These are phyloP conservation scores for Drosophila mercatorum DNA, from an alignment of 2,888 invertebrate genomes.

Conservation along the genomic window DNA sequence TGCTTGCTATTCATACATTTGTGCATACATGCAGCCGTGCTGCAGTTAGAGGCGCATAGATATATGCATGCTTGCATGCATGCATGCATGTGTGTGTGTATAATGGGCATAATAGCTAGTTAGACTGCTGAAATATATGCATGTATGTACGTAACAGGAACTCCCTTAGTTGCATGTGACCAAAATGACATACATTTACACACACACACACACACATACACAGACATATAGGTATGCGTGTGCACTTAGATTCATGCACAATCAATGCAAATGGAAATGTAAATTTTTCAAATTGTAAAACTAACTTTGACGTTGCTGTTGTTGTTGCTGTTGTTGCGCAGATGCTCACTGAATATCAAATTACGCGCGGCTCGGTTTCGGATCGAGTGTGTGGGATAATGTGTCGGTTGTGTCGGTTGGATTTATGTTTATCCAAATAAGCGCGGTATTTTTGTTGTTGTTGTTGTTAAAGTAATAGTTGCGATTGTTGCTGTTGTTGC, in stretches of 20 bases:
- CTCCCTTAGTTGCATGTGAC: conserved; percentile 65
- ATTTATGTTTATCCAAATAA: conserved; percentile 73
- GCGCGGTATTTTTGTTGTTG: conserved; percentile 60
- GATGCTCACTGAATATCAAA: conserved; percentile 78
- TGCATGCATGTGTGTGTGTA: conserved; percentile 20
- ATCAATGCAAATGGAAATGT: conserved; percentile 80
- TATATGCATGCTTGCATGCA: background rate
- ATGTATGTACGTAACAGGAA: conserved; percentile 63
- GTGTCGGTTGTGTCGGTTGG: conserved; percentile 53
- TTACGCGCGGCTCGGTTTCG: conserved; percentile 50
- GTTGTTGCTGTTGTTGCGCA: conserved; percentile 32
- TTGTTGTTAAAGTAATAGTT: conserved; percentile 62
- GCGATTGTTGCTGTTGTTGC: conserved; percentile 44
- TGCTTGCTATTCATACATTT: background rate
- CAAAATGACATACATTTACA: conserved; percentile 52
- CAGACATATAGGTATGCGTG: background rate
- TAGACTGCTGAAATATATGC: conserved; percentile 59
- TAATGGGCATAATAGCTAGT: conserved; percentile 52
- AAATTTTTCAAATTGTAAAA: conserved; percentile 64
- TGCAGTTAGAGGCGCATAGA: background rate
- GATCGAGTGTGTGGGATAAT: conserved; percentile 51
- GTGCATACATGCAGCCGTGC: background rate
- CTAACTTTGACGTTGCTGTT: conserved; percentile 28
- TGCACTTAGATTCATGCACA: conserved; percentile 78
- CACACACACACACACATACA: background rate